These are phyloP conservation scores for Andrena marginata DNA, from an alignment of 2,888 invertebrate genomes.

Conservation along the genomic window DNA sequence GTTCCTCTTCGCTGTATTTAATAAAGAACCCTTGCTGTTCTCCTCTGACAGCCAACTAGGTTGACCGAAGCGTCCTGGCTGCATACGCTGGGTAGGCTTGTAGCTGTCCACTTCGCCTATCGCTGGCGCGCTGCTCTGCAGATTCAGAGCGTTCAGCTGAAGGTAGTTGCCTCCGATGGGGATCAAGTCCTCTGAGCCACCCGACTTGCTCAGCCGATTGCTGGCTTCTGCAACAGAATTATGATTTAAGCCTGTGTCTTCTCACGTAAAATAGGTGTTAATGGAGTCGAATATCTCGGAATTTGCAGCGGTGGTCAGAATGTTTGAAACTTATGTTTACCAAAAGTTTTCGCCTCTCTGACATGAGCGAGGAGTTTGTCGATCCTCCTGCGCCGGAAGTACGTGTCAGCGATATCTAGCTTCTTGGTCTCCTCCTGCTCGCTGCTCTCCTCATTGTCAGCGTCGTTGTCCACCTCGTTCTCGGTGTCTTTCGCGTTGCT, in stretches of 20 bases:
- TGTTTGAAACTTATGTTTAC: slow-evolving; percentile 59
- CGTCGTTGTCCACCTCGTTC: slow-evolving; percentile 55
- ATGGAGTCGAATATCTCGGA: no score
- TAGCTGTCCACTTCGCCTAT: slow-evolving; percentile 65
- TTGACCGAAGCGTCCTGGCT: slow-evolving; percentile 62
- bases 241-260: neutral
- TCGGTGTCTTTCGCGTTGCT: slow-evolving; percentile 67
- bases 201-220: slow-evolving; percentile 80
- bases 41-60: slow-evolving; percentile 78
- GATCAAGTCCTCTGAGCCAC: slow-evolving; percentile 79
- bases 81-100: slow-evolving; percentile 58
- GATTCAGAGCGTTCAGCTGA: slow-evolving; percentile 78
- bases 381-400: slow-evolving; percentile 82
- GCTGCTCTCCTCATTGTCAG: slow-evolving; percentile 59
- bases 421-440: slow-evolving; percentile 60
- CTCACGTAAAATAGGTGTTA: no score
- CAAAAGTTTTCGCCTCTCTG: slow-evolving; percentile 81
- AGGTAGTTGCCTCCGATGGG: slow-evolving; percentile 65
- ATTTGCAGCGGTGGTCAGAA: no score
- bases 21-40: slow-evolving; percentile 48
- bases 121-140: slow-evolving; percentile 76
- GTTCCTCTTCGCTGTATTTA: slow-evolving; percentile 71
- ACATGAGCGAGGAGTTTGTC: slow-evolving; percentile 81
- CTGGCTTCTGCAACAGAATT: slow-evolving; percentile 72
- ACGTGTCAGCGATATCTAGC: slow-evolving; percentile 79